phyloP scores from a whole-genome alignment of 2,888 invertebrate genomes.

The Oegoconia quadripuncta region DNA sequence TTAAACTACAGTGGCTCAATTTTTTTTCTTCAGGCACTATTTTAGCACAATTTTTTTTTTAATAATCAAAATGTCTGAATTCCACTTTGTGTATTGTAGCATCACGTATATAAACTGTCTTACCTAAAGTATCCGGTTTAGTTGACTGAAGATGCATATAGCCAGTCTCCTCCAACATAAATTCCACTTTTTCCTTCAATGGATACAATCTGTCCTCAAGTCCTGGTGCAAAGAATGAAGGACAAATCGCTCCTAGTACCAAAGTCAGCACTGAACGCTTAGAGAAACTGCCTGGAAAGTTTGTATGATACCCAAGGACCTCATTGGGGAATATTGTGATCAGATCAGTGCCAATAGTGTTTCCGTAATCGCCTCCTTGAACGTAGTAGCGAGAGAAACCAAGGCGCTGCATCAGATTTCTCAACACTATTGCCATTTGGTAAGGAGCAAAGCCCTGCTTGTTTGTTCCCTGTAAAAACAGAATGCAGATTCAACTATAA shows the following conservation, averaged over 20 bases:
- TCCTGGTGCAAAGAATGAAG: constrained; percentile 66
- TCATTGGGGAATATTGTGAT: constrained; percentile 81
- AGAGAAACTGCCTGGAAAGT: constrained; percentile 73
- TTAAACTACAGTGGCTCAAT: no score
- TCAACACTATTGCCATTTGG: constrained; percentile 80
- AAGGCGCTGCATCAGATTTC: constrained; percentile 85
- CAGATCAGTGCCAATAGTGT: constrained; percentile 80
- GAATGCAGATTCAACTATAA: no score
- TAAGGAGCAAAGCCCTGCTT: constrained; percentile 80
- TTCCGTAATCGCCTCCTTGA: constrained; percentile 89
- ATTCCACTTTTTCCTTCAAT: constrained; percentile 44
- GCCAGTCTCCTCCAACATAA: constrained; percentile 72
- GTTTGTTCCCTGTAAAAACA: constrained; percentile 57
- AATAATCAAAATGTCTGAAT: no score
- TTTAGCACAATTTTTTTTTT: no score
- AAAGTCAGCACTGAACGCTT: constrained; percentile 42
- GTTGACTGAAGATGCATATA: constrained; percentile 87
- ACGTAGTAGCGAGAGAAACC: constrained; percentile 82
- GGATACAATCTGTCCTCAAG: constrained; percentile 74
- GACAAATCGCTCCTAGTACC: constrained; percentile 70
- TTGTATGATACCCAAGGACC: constrained; percentile 80
- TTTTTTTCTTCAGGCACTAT: no score
- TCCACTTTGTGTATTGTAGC: no score
- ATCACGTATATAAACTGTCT: no score
- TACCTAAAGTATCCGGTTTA: constrained; percentile 91